These are phyloP conservation scores for Gadopsis marmoratus DNA, from an alignment of 2,797 vertebrate genomes.

Conservation along the genomic window DNA sequence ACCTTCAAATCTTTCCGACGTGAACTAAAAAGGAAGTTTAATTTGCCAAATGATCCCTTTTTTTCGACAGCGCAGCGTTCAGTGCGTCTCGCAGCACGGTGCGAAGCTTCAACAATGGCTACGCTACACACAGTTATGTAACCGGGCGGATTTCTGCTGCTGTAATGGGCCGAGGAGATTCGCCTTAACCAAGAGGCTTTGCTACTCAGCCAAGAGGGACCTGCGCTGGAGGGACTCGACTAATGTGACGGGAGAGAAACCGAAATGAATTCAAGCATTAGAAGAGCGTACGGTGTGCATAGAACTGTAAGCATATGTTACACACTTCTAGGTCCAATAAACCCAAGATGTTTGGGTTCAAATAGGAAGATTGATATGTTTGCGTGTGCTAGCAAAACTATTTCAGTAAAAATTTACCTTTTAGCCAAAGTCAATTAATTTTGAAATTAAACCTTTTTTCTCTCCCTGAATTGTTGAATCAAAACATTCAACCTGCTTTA, in stretches of 20 bases:
- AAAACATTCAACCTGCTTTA: background rate
- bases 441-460: background rate
- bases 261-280: slow-evolving; percentile 15
- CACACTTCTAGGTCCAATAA: slow-evolving; percentile 1
- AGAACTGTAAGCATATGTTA: background rate
- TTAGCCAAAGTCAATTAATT: background rate
- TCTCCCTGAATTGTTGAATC: background rate
- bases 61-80: slow-evolving; percentile 11
- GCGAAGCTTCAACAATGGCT: slow-evolving; percentile 42
- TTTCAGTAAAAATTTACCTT: background rate
- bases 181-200: slow-evolving; percentile 54
- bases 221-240: slow-evolving; percentile 33
- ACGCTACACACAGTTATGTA: slow-evolving; percentile 59
- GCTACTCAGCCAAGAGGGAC: slow-evolving; percentile 46
- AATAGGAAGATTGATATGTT: background rate
- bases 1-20: background rate
- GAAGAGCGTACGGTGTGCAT: slow-evolving; percentile 4
- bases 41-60: slow-evolving; percentile 46
- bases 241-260: slow-evolving; percentile 51
- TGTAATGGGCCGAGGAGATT: slow-evolving; percentile 65
- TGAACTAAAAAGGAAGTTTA: background rate
- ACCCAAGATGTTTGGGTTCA: background rate
- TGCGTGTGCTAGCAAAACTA: background rate
- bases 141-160: slow-evolving; percentile 59
- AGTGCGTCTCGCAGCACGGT: slow-evolving; percentile 27